phyloP scores from a whole-genome alignment of 2,888 invertebrate genomes.

The Oscheius myriophilus region DNA sequence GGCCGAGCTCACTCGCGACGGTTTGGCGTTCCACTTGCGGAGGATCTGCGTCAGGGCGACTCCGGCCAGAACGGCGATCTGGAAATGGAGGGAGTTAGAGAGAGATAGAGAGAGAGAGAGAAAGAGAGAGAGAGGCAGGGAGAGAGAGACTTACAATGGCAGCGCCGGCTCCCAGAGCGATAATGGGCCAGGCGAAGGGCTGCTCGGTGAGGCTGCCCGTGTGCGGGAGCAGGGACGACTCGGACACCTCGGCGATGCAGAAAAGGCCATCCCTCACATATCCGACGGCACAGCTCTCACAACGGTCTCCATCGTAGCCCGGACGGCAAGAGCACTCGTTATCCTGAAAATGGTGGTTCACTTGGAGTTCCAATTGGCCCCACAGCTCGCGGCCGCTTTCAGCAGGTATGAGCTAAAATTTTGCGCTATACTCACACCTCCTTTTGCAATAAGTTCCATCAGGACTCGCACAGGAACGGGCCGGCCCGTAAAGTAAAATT shows the following conservation, averaged over 20 bases:
- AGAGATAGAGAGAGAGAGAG: neutral
- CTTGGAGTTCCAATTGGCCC: too few species aligned
- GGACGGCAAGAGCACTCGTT: slow-evolving; percentile 52
- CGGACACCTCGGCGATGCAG: slow-evolving; percentile 53
- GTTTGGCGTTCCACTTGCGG: slow-evolving; percentile 55
- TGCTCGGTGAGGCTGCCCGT: slow-evolving; percentile 41
- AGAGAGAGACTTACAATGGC: slow-evolving; percentile 30
- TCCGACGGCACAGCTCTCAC: slow-evolving; percentile 48
- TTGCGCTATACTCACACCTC: too few species aligned
- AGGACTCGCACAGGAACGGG: too few species aligned
- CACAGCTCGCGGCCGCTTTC: too few species aligned
- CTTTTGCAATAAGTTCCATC: too few species aligned
- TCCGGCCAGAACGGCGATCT: slow-evolving; percentile 36
- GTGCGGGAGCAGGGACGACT: slow-evolving; percentile 48
- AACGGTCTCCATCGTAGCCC: slow-evolving; percentile 51
- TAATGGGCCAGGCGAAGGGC: slow-evolving; percentile 50
- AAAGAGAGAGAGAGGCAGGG: too few species aligned
- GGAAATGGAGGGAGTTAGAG: neutral
- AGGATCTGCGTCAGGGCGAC: slow-evolving; percentile 39
- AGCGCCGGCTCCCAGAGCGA: slow-evolving; percentile 46
- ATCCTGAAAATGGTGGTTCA: slow-evolving; percentile 29
- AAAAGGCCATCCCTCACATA: slow-evolving; percentile 40
- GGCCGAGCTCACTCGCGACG: slow-evolving; percentile 48
- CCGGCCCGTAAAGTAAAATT: too few species aligned
- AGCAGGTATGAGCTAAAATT: too few species aligned